Percentiles rank a stretch among this genome's conserved stretches.
phyloP scores from a whole-genome alignment of 2,888 invertebrate species.

The Ametastegia equiseti region DNA sequence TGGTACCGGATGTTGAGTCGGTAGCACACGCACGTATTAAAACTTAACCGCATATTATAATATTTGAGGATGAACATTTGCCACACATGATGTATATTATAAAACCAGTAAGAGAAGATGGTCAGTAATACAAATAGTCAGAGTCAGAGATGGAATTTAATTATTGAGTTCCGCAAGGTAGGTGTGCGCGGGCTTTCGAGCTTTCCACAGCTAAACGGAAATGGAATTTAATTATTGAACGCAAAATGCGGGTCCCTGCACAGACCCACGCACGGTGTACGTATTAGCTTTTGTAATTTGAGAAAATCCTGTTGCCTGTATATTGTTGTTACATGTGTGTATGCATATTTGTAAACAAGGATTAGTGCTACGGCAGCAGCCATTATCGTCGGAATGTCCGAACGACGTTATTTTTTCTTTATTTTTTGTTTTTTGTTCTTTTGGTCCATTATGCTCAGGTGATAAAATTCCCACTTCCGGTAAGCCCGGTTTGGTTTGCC shows the following conservation, averaged over 20 bases:
- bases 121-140: neutral
- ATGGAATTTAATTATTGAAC: constrained; percentile 35
- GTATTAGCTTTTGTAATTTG: neutral
- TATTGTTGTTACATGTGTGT: neutral
- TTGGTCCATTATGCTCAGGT: too few species aligned
- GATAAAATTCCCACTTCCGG: too few species aligned
- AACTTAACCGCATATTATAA: too few species aligned
- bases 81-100: too few species aligned
- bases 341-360: neutral
- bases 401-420: too few species aligned
- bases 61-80: neutral
- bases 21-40: too few species aligned
- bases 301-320: neutral
- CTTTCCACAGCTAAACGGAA: neutral
- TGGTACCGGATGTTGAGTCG: too few species aligned
- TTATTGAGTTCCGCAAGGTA: neutral
- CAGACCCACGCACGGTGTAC: too few species aligned
- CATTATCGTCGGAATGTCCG: too few species aligned
- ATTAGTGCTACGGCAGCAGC: neutral
- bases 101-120: neutral
- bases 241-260: neutral
- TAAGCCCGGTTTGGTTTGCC: too few species aligned
- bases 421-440: too few species aligned
- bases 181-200: neutral
- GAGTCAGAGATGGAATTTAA: constrained; percentile 7